Conservation (phyloP, 2,797 vertebrate genomes). For the Muscicapa striata region DNA sequence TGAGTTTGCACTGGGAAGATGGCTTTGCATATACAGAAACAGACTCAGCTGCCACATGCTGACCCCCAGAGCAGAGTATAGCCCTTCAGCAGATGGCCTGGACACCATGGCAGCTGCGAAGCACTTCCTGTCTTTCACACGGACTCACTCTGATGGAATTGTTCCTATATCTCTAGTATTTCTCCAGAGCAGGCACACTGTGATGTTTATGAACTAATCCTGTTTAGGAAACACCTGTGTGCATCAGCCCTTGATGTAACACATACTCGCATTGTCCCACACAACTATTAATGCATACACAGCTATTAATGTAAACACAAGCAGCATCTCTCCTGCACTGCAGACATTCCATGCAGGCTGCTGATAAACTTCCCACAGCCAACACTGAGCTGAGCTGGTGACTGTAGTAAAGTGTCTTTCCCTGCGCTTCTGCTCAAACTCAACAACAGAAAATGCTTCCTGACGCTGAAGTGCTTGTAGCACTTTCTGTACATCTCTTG, state of each 20-base stretch:
- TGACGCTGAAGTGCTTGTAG: background rate
- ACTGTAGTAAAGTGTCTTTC: background rate
- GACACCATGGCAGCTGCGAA: background rate
- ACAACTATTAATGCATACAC: background rate
- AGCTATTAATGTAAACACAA: background rate
- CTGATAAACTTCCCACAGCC: background rate
- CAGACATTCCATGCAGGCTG: background rate
- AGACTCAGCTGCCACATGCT: background rate
- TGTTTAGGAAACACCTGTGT: background rate
- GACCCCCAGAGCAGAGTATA: background rate
- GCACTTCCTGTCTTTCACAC: background rate
- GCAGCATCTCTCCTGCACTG: background rate
- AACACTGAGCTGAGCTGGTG: background rate
- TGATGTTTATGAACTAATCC: background rate
- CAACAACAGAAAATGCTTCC: background rate
- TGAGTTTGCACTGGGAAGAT: background rate
- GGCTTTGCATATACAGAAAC: background rate
- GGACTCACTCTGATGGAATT: background rate
- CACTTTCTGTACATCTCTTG: background rate
- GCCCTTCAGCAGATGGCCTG: background rate
- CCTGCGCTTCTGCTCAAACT: background rate
- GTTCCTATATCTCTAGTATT: background rate
- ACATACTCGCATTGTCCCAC: rapidly evolving
- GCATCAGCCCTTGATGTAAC: background rate
- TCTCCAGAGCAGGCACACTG: background rate